Percentiles rank a stretch among this genome's conserved stretches.
phyloP scores from a whole-genome alignment of 2,888 invertebrate species.

The Stomorhina lunata region DNA sequence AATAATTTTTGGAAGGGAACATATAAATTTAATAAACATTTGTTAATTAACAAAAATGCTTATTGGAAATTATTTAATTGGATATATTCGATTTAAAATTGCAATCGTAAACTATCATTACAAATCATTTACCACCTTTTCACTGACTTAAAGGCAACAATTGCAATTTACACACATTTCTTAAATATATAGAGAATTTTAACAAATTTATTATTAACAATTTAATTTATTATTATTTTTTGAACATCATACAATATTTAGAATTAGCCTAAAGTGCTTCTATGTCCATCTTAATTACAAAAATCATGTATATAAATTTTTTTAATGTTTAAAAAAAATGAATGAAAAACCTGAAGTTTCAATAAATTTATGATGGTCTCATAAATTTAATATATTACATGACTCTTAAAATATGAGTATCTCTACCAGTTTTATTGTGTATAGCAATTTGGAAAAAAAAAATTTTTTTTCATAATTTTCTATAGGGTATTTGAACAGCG shows the following conservation, averaged over 20 bases:
- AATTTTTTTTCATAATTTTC: too few relatives aligned
- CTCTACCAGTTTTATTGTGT: too few relatives aligned
- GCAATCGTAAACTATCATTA: too few relatives aligned
- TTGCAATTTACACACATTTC: not conserved
- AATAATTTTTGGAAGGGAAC: not conserved
- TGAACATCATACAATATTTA: not conserved
- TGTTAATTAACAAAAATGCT: not conserved
- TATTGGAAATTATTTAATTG: too few relatives aligned
- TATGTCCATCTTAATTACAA: slow-evolving; percentile 31
- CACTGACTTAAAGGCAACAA: too few relatives aligned
- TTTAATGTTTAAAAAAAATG: slow-evolving; percentile 30
- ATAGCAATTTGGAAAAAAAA: too few relatives aligned
- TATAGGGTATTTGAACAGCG: too few relatives aligned
- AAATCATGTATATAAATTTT: slow-evolving; percentile 11
- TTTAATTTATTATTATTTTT: not conserved
- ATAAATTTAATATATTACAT: slow-evolving; percentile 35
- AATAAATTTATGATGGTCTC: slow-evolving; percentile 54
- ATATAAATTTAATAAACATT: not conserved
- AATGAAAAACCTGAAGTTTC: not conserved
- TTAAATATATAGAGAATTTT: not conserved
- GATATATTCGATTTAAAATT: too few relatives aligned
- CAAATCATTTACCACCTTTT: too few relatives aligned
- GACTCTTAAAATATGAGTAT: not conserved
- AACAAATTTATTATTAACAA: not conserved
- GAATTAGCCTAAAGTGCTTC: slow-evolving; percentile 2